A percentile compares a stretch with the other conserved stretches of the same genome.
Evolutionary conservation across 2,113 vertebrate genomes (phyloP).

Genomic region (Gnathonemus longibarbis): DNA sequence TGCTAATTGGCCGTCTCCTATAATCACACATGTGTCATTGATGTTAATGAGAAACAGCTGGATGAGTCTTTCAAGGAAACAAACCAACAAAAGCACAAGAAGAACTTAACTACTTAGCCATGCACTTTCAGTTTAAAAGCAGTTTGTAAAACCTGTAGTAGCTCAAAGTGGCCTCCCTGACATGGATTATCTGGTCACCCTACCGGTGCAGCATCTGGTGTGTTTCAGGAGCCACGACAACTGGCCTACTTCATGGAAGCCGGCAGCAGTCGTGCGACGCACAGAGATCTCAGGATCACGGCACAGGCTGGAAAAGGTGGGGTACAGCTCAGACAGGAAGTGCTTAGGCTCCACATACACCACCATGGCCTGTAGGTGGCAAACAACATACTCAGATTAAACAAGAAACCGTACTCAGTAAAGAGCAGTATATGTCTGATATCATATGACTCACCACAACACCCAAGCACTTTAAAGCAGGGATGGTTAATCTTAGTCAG

Average conservation of each 20-base stretch:
- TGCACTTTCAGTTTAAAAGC: background rate
- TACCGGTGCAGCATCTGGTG: background rate
- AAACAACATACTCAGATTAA: background rate
- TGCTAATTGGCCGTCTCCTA: background rate
- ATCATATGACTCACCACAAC: background rate
- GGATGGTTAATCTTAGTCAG: background rate
- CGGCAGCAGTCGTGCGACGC: conserved; percentile 75
- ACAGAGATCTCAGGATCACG: conserved; percentile 84
- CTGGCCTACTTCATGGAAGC: conserved; percentile 82
- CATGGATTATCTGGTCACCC: background rate
- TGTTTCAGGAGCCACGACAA: background rate
- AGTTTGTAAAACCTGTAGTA: background rate
- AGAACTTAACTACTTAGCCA: background rate
- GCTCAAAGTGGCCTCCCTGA: background rate
- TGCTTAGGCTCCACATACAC: conserved; percentile 81
- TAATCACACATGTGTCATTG: background rate
- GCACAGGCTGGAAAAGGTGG: conserved; percentile 84
- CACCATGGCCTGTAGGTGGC: conserved; percentile 73
- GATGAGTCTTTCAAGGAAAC: background rate
- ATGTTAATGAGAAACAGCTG: background rate
- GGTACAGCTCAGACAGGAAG: conserved; percentile 82
- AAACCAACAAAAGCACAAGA: background rate
- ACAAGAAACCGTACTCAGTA: background rate
- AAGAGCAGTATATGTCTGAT: background rate
- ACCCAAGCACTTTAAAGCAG: background rate